Base-by-base conservation (phyloP, 2,797 vertebrate species). In the Podargus strigoides region DNA sequence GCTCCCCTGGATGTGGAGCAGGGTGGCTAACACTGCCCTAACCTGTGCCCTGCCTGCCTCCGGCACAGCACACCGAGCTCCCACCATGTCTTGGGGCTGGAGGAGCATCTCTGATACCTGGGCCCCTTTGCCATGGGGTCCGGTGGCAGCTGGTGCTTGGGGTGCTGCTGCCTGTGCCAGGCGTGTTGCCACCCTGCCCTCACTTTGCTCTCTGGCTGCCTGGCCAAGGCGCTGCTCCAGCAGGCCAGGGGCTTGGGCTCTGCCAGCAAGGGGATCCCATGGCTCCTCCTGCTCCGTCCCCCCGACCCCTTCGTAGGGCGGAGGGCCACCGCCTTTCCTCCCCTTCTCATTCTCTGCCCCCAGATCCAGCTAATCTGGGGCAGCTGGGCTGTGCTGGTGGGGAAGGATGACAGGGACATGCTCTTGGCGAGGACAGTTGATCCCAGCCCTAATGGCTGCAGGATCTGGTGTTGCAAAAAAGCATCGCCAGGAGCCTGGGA, bases 21-120 rank as follows among this genome's bases (percentile, higher is more conserved):
- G n/a, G 10, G 34, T 36, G 22, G 34, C 30, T 59, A 12, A n/a
- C 0, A 9, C 70, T 76, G 46, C 27, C 24, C 58, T 87, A 30
- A 39, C 18, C 64, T 44, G n/a, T 55, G 66, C 34, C 47, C 42
- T 84, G 66, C 68, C 60, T 1, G 4, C 49, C 32, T 78, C 69
- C 3, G 6, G 59, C 44, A 37, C 36, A 27, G 66, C 0, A 4
- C 1, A 1, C 23, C 2, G 2, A 82, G 66, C 26, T 14, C 39
- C 68, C 36, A 27, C 0, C 0, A 6, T 49, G n/a, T 39, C 64
- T 70, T 1, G 0, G 60, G 42, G 41, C 68, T 74, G 66, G 44
- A 86, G 63, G 53, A 78, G 32, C 62, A 68, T 24, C 69, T 88
- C 88, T 15, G 12, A 19, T 30, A 12, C 11, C 50, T 39, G 42